A percentile compares a stretch with the other conserved stretches of the same genome.
Conservation (phyloP, 2,797 vertebrate genomes). For the Spea hammondii region DNA sequence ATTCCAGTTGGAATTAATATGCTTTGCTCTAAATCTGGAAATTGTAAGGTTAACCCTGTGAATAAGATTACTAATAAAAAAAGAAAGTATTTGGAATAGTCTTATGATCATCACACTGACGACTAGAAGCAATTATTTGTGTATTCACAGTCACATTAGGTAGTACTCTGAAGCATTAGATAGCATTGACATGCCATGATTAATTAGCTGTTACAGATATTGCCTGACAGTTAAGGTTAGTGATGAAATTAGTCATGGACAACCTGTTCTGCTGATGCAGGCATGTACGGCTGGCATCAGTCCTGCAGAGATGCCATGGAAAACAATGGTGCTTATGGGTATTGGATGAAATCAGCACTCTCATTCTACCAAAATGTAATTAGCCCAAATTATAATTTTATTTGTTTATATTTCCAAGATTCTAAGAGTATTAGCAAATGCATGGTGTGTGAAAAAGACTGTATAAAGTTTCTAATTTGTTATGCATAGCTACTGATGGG, state of each 20-base stretch:
- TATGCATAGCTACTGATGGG: neutral
- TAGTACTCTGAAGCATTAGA: conserved; percentile 51
- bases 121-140: conserved; percentile 26
- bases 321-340: conserved; percentile 52
- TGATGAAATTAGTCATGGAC: conserved; percentile 51
- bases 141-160: conserved; percentile 38
- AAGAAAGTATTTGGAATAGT: neutral
- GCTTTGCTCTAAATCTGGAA: too few species aligned
- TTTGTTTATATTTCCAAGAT: too few species aligned
- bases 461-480: neutral
- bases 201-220: conserved; percentile 55
- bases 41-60: neutral
- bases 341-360: conserved; percentile 49
- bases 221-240: conserved; percentile 53
- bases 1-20: too few species aligned
- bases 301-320: conserved; percentile 38
- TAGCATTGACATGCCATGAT: conserved; percentile 49
- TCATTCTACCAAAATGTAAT: conserved; percentile 20
- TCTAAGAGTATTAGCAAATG: too few species aligned
- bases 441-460: neutral
- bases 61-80: neutral
- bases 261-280: conserved; percentile 55
- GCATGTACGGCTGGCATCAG: conserved; percentile 45
- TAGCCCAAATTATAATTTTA: too few species aligned
- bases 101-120: neutral